phyloP scores from a whole-genome alignment of 2,113 vertebrate species.

The Ptilonorhynchus violaceus region DNA sequence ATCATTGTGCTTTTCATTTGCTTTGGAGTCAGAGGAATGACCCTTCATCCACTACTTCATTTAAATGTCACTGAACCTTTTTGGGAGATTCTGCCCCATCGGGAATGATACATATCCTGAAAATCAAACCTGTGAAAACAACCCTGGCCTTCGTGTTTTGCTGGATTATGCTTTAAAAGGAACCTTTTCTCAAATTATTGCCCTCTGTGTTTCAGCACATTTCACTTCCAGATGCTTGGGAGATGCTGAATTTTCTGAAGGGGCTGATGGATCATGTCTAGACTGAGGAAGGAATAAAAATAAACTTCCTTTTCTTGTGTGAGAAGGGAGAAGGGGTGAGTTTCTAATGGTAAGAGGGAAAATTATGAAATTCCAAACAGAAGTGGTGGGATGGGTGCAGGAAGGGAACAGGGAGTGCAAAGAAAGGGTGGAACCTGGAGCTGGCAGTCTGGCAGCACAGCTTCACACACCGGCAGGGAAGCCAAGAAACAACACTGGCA shows the following conservation, averaged over 20 bases:
- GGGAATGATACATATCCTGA: not conserved
- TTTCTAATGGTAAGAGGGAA: not conserved
- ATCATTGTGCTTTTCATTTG: not conserved
- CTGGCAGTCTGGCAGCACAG: not conserved
- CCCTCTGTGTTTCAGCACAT: not conserved
- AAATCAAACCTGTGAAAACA: slow-evolving; percentile 2
- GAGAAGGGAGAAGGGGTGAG: not conserved
- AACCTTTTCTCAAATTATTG: not conserved
- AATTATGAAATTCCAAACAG: not conserved
- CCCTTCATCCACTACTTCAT: not conserved
- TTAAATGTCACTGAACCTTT: slow-evolving; percentile 32
- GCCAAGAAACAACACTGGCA: not conserved
- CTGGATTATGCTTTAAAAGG: not conserved
- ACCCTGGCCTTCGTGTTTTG: not conserved
- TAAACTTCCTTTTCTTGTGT: not conserved
- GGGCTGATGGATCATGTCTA: not conserved
- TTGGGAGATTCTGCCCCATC: not conserved
- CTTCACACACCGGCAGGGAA: not conserved
- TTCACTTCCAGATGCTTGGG: not conserved
- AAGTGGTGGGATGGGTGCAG: not conserved
- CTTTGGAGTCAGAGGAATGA: not conserved
- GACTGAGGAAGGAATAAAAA: not conserved
- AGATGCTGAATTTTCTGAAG: not conserved
- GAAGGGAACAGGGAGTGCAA: not conserved
- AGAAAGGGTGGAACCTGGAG: not conserved